Evolutionary conservation across 2,113 vertebrate genomes (phyloP), one percentile per base, ranked within the genome.

Genomic region (Okapia johnstoni): DNA sequence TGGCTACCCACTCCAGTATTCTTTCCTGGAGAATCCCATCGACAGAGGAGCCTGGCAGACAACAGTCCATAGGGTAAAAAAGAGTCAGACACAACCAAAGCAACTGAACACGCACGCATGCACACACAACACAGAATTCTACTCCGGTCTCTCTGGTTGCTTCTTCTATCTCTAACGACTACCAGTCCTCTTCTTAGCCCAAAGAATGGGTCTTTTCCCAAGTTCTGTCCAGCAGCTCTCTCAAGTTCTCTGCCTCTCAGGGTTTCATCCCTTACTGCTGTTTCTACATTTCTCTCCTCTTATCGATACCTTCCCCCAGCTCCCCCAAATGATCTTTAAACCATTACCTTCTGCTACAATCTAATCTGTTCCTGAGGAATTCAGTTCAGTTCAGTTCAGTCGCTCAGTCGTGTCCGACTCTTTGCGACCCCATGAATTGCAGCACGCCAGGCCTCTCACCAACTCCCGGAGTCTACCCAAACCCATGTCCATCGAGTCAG

Each of bases 341-440:
- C 63, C 50, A 90, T 57, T 85, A 94, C 19, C 17, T n/a, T 89
- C 93, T 93, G 30, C 70, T 84, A 81, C 17, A 94, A 92, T 86
- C 54, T 90, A 94, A 84, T 43, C 84, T 96, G 91, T 52, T 95
- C 85, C 70, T 33, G 30, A 95, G 54, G 66, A 97, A 94, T 93
- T 28, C n/a, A n/a, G n/a, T n/a, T n/a, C n/a, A n/a, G n/a, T n/a
- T n/a, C n/a, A n/a, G n/a, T n/a, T n/a, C n/a, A n/a, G n/a, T n/a
- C n/a, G n/a, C n/a, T n/a, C n/a, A n/a, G n/a, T n/a, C n/a, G n/a
- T n/a, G n/a, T n/a, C n/a, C n/a, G n/a, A n/a, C n/a, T n/a, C n/a
- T n/a, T n/a, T n/a, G n/a, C n/a, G n/a, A n/a, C n/a, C n/a, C n/a
- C n/a, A n/a, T n/a, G n/a, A n/a, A n/a, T n/a, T n/a, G n/a, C n/a